phyloP scores from a whole-genome alignment of 2,888 invertebrate species.

The Diarsia mendica region DNA sequence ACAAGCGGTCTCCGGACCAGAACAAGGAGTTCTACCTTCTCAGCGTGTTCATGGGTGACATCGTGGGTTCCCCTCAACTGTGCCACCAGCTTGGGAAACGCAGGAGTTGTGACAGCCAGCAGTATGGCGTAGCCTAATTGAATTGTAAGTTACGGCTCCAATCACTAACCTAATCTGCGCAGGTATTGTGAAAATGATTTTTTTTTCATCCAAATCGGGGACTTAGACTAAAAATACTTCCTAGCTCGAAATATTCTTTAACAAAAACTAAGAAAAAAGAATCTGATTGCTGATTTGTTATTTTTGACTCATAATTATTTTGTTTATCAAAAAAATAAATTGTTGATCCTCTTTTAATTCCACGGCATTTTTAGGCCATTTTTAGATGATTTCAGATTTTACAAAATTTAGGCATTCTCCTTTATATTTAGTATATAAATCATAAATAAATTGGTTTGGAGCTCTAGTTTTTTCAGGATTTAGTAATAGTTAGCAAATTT shows the following conservation, averaged over 20 bases:
- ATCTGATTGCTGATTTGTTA: background rate
- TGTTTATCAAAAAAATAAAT: background rate
- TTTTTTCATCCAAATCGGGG: background rate
- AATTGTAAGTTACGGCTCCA: background rate
- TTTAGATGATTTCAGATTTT: constrained; percentile 6
- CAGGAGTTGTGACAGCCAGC: constrained; percentile 79
- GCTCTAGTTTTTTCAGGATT: constrained; percentile 1
- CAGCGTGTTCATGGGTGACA: constrained; percentile 96
- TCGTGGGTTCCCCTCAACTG: constrained; percentile 94
- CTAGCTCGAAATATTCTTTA: background rate
- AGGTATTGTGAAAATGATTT: background rate
- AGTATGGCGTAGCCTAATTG: constrained; percentile 63
- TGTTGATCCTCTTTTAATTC: background rate
- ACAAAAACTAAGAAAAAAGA: background rate
- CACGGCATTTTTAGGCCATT: background rate
- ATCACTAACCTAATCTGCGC: background rate
- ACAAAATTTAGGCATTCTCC: background rate
- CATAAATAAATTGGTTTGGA: background rate
- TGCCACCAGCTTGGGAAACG: constrained; percentile 95
- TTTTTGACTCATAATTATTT: background rate
- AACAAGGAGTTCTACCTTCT: constrained; percentile 95
- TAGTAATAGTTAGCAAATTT: constrained; percentile 47
- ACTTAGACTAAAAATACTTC: background rate
- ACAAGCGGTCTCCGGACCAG: constrained; percentile 93
- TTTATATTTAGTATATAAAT: background rate